Evolutionary conservation across 2,888 invertebrate species (phyloP), one percentile per base, ranked within the genome.

Genomic region (Empis livida): DNA sequence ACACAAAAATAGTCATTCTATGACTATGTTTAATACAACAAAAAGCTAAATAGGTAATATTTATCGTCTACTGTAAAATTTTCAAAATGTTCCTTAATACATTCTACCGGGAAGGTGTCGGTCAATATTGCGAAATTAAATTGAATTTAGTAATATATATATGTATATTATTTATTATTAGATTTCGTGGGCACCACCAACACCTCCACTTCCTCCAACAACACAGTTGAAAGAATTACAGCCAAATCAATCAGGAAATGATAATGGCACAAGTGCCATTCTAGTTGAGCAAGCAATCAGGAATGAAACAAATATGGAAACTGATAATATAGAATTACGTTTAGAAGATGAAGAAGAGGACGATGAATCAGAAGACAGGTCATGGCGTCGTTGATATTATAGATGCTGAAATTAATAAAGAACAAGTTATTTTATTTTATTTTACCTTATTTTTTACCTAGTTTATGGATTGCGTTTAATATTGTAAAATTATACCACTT

Each of bases 291-390:
- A 41, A 27, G 27, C 20, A n/a, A 23, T 37, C 15, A 37, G 17
- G 10, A 38, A 49, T 41, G 50, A 53, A 44, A 51, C 46, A 41
- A 50, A 72, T 69, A 57, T 64, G 72, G 42, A 48, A 43, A 61
- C 56, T 42, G 67, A 67, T 49, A 62, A 62, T 41, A 54, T 75
- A 55, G 79, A 86, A 59, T 71, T 83, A 46, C 75, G 86, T 16
- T 75, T 91, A 11, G 84, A 84, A 57, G 84, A 82, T 57, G 83
- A 83, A 56, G 86, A 92, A 60, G 91, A 92, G 51, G 92, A 92
- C 44, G 91, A 92, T 41, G 82, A 82, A 52, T 84, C 85, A 39
- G 86, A 86, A 65, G 84, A 87, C 57, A 77, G 92, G 54, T 88
- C 90, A 23, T 93, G 93, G 93, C 75, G 92, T 54, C 90, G 91